phyloP scores from a whole-genome alignment of 2,888 invertebrate genomes.

The Platerodrilus igneus region DNA sequence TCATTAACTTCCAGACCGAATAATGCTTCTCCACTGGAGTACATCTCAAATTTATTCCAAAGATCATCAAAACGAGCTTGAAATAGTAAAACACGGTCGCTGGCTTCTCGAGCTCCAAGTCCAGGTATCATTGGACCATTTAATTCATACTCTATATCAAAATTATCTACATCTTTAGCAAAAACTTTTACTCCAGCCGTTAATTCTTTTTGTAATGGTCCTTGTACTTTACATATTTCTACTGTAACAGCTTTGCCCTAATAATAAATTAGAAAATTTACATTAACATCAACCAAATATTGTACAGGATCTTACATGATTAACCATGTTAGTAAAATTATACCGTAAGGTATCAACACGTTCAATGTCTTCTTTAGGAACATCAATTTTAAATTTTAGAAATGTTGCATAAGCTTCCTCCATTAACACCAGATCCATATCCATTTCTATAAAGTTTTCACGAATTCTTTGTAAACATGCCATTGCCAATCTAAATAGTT shows the following conservation, averaged over 20 bases:
- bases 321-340: conserved; percentile 70
- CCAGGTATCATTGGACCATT: conserved; percentile 84
- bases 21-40: conserved; percentile 75
- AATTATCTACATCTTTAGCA: conserved; percentile 60
- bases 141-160: conserved; percentile 67
- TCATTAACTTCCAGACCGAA: conserved; percentile 81
- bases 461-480: conserved; percentile 69
- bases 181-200: conserved; percentile 66
- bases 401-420: conserved; percentile 78
- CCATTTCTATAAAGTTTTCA: conserved; percentile 75
- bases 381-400: conserved; percentile 59
- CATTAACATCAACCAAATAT: not conserved
- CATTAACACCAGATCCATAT: conserved; percentile 68
- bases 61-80: conserved; percentile 79
- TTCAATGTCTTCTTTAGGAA: conserved; percentile 74
- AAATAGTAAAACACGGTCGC: conserved; percentile 71
- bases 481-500: conserved; percentile 64
- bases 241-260: conserved; percentile 67
- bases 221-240: conserved; percentile 68
- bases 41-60: conserved; percentile 76
- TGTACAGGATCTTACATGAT: conserved; percentile 56
- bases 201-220: conserved; percentile 67
- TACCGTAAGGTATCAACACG: conserved; percentile 73
- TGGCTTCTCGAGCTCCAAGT: conserved; percentile 78
- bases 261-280: conserved; percentile 1